Percentiles rank a stretch among this genome's conserved stretches.
These are phyloP conservation scores for Graphium colonna DNA, from an alignment of 2,888 invertebrate genomes.

Conservation along the genomic window DNA sequence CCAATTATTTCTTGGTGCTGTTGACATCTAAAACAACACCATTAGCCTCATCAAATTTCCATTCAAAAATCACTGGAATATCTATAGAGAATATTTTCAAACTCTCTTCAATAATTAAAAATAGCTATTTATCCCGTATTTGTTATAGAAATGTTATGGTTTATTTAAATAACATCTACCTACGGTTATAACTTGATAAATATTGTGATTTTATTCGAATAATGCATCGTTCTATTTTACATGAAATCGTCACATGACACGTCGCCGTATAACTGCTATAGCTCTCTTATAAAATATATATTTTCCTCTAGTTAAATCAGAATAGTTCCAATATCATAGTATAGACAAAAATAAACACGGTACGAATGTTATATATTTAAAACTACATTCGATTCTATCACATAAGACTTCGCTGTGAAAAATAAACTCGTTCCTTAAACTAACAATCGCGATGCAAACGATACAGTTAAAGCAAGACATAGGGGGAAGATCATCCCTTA, in stretches of 20 bases:
- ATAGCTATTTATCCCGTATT: background rate
- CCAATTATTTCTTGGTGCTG: no score
- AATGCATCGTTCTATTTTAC: background rate
- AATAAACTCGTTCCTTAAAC: conserved; percentile 1
- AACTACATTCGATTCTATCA: conserved; percentile 3
- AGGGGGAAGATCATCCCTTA: background rate
- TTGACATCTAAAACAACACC: background rate
- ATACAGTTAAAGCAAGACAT: conserved; percentile 12
- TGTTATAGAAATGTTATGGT: background rate
- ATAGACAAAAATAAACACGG: background rate
- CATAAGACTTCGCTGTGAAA: conserved; percentile 14
- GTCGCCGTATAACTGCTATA: background rate
- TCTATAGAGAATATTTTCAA: background rate
- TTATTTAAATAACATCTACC: background rate
- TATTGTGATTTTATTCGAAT: background rate
- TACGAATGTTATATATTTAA: background rate
- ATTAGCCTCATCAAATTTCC: background rate
- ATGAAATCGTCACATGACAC: background rate
- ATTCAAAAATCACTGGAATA: conserved; percentile 17
- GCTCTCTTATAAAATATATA: conserved; percentile 8
- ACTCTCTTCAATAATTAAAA: no score
- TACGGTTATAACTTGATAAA: background rate
- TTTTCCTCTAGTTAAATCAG: background rate
- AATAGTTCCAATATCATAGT: background rate
- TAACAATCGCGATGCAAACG: conserved; percentile 1